Conservation (phyloP, 2,888 invertebrate species). For the Campoplex nolae region DNA sequence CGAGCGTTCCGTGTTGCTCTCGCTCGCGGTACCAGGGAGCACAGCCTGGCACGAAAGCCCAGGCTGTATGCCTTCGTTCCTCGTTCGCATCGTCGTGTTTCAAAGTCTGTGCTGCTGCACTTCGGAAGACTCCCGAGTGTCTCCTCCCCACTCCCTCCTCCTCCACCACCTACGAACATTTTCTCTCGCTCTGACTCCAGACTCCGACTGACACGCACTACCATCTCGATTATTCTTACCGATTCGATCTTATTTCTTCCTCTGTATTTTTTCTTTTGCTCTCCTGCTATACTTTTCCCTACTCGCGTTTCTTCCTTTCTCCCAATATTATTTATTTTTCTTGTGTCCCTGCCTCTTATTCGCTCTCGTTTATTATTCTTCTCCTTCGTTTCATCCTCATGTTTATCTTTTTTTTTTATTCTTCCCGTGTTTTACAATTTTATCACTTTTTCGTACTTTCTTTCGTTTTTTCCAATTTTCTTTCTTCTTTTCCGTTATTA, state of each 20-base stretch:
- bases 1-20: conserved; percentile 65
- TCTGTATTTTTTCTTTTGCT: conserved; percentile 11
- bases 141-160: neutral
- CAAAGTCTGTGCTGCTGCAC: conserved; percentile 39
- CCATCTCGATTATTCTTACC: conserved; percentile 37
- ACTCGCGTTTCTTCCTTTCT: neutral
- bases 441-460: neutral
- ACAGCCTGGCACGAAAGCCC: conserved; percentile 81
- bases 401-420: neutral
- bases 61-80: conserved; percentile 46
- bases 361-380: neutral
- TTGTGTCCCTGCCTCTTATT: neutral
- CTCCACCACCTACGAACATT: conserved; percentile 25
- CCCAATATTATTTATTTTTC: neutral
- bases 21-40: conserved; percentile 80
- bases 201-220: conserved; percentile 17
- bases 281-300: neutral
- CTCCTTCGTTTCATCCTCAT: neutral
- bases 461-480: neutral
- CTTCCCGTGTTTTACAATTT: neutral
- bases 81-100: conserved; percentile 37
- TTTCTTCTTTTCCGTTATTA: neutral
- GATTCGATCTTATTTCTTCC: conserved; percentile 29
- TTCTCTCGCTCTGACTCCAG: conserved; percentile 53
- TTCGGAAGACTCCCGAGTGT: conserved; percentile 32